A percentile compares a stretch with the other conserved stretches of the same genome.
phyloP scores from a whole-genome alignment of 2,888 invertebrate genomes.

The Toxonevra muliebris region DNA sequence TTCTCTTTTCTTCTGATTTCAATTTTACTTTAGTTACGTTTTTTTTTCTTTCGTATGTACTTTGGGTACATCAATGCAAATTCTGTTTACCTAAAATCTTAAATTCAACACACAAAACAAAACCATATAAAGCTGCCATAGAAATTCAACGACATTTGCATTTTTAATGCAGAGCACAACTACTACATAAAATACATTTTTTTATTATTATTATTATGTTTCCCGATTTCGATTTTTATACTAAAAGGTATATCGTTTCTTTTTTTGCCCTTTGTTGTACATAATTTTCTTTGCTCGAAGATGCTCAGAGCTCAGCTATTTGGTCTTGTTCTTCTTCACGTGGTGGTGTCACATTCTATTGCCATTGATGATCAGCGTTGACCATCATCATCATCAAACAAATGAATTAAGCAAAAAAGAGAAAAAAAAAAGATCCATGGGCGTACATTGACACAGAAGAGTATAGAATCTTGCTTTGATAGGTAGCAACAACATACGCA shows the following conservation, averaged over 20 bases:
- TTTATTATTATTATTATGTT: slow-evolving; percentile 5
- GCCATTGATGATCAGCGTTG: slow-evolving; percentile 34
- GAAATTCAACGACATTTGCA: slow-evolving; percentile 57
- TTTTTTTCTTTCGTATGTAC: not conserved
- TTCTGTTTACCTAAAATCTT: slow-evolving; percentile 56
- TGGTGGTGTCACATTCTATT: slow-evolving; percentile 57
- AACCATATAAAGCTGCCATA: slow-evolving; percentile 32
- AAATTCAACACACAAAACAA: slow-evolving; percentile 38
- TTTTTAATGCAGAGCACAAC: slow-evolving; percentile 57
- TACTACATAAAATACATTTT: slow-evolving; percentile 2
- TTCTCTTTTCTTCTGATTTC: slow-evolving; percentile 4
- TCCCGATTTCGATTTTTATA: slow-evolving; percentile 12
- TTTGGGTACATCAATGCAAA: slow-evolving; percentile 34
- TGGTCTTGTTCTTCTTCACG: slow-evolving; percentile 27
- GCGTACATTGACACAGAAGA: slow-evolving; percentile 42
- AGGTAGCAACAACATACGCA: slow-evolving; percentile 9
- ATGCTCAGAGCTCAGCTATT: not conserved
- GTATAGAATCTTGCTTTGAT: slow-evolving; percentile 7
- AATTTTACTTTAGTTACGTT: not conserved
- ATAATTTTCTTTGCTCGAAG: slow-evolving; percentile 34
- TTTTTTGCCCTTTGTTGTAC: slow-evolving; percentile 24
- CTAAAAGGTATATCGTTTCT: not conserved
- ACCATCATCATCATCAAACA: slow-evolving; percentile 27
- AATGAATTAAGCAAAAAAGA: too few relatives aligned
- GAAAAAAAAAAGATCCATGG: slow-evolving; percentile 35